Evolutionary conservation across 1,140 invertebrate species (phyloP).

Genomic region (Formica selysi): DNA sequence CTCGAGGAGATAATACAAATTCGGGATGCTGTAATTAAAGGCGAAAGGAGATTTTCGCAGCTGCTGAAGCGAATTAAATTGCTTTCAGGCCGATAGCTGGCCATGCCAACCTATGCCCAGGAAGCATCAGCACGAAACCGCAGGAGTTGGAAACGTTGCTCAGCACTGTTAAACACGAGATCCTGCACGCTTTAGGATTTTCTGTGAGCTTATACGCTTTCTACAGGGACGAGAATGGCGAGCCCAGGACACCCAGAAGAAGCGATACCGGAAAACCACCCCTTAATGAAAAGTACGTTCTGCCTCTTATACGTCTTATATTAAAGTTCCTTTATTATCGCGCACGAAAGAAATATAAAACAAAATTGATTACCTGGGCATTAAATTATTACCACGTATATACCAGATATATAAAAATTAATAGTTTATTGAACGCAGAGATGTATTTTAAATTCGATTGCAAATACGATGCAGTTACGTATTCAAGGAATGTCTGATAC

Average conservation of each 20-base stretch:
- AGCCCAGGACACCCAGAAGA: slow-evolving; percentile 93
- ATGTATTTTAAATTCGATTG: slow-evolving; percentile 29
- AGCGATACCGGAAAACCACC: slow-evolving; percentile 95
- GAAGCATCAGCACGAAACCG: slow-evolving; percentile 96
- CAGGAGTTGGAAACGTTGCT: slow-evolving; percentile 97
- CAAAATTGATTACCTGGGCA: background rate
- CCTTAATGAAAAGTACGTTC: slow-evolving; percentile 94
- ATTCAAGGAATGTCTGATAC: slow-evolving; percentile 10
- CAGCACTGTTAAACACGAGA: slow-evolving; percentile 99
- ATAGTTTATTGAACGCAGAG: background rate
- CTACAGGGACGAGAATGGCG: slow-evolving; percentile 94
- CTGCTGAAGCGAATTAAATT: slow-evolving; percentile 59
- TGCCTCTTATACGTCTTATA: background rate
- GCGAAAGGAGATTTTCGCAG: slow-evolving; percentile 21
- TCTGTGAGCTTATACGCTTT: slow-evolving; percentile 98
- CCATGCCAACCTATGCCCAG: slow-evolving; percentile 98
- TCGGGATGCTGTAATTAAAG: slow-evolving; percentile 28
- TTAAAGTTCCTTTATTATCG: slow-evolving; percentile 35
- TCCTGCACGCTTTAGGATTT: slow-evolving; percentile 98
- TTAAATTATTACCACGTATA: slow-evolving; percentile 1
- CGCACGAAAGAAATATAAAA: background rate
- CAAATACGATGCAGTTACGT: slow-evolving; percentile 18
- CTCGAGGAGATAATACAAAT: slow-evolving; percentile 23
- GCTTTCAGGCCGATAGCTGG: slow-evolving; percentile 97
- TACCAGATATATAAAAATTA: background rate